phyloP scores from a whole-genome alignment of 1,140 invertebrate genomes.

The Pseudomyrmex cubaensis region DNA sequence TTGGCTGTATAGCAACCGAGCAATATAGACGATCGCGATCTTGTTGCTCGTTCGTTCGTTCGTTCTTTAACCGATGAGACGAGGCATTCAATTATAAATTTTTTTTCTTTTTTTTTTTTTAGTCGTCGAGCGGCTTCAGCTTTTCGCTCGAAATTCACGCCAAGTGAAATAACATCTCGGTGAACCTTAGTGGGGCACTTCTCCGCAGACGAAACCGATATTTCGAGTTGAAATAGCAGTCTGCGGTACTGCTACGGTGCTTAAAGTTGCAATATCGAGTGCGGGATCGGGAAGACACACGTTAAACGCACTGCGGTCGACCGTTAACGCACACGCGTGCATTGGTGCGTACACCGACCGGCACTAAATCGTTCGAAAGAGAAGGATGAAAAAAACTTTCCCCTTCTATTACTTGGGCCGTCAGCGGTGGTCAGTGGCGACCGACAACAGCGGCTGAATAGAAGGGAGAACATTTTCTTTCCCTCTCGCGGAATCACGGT shows the following conservation, averaged over 20 bases:
- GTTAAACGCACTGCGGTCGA: background rate
- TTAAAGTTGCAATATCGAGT: slow-evolving; percentile 50
- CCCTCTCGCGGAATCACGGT: too few species aligned
- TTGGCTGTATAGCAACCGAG: slow-evolving; percentile 34
- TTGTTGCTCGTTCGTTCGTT: background rate
- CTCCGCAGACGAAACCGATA: slow-evolving; percentile 18
- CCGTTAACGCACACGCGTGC: slow-evolving; percentile 15
- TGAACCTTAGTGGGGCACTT: background rate
- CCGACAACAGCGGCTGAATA: too few species aligned
- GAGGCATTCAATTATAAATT: too few species aligned
- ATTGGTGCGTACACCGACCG: background rate
- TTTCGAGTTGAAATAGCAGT: slow-evolving; percentile 35
- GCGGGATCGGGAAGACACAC: background rate
- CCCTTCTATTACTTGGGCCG: too few species aligned
- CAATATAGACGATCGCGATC: background rate
- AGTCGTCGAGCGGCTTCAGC: background rate
- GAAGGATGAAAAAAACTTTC: too few species aligned
- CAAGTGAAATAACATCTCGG: background rate
- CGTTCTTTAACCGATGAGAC: slow-evolving; percentile 5
- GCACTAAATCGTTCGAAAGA: too few species aligned
- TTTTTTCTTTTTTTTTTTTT: too few species aligned
- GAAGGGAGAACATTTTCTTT: too few species aligned
- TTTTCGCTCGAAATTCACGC: slow-evolving; percentile 2
- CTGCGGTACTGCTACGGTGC: slow-evolving; percentile 42
- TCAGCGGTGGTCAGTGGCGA: too few species aligned